phyloP scores from a whole-genome alignment of 2,113 vertebrate genomes.

The Eira barbara region DNA sequence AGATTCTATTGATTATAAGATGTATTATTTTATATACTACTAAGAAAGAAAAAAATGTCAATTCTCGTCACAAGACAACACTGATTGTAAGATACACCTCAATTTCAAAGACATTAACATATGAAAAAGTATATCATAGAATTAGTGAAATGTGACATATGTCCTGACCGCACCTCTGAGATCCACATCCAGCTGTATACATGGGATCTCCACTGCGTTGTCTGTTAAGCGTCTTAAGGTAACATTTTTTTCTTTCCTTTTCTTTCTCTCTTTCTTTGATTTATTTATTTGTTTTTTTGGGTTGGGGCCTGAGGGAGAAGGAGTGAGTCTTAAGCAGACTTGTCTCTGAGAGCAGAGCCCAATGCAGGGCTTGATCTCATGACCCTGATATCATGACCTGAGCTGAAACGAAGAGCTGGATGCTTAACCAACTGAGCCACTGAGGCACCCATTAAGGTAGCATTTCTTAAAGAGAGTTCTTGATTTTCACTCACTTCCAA shows the following conservation, averaged over 20 bases:
- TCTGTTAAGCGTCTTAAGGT: neutral
- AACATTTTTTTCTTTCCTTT: neutral
- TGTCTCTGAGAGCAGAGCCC: neutral
- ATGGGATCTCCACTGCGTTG: neutral
- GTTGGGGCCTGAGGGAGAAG: neutral
- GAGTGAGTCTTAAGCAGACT: neutral
- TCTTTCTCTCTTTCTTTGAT: neutral
- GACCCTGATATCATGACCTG: neutral
- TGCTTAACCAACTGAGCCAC: neutral
- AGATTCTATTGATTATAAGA: neutral
- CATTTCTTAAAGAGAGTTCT: neutral
- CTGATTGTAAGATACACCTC: neutral
- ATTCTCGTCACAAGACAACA: neutral
- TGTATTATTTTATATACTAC: neutral
- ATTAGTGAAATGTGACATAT: neutral
- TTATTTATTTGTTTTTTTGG: neutral
- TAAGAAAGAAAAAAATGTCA: neutral
- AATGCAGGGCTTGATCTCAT: neutral
- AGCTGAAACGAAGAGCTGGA: neutral
- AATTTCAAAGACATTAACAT: constrained; percentile 6
- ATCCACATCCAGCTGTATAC: neutral
- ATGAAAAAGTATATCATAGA: neutral
- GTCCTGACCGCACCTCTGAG: neutral
- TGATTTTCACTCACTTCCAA: neutral
- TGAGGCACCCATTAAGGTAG: neutral